Evolutionary conservation across 2,888 invertebrate genomes (phyloP), one percentile per base, ranked within the genome.

Genomic region (Prosapia bicincta): DNA sequence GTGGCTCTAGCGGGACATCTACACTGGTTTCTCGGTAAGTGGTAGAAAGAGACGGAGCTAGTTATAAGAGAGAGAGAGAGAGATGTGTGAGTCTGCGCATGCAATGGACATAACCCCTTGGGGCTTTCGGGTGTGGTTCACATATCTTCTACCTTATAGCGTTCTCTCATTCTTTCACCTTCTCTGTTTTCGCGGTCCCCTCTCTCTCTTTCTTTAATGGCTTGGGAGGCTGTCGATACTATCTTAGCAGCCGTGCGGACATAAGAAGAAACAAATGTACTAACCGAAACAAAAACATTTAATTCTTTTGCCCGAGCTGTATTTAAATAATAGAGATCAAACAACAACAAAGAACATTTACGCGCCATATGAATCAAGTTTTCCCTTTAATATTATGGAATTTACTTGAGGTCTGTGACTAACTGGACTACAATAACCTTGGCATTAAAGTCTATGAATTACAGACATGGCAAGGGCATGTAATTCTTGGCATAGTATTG

Each of bases 51-150:
- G 38, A 38, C 13, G 38, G 38, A 38, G 38, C 38, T 38, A 38
- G 38, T 38, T 30, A 38, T 38, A 38, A 38, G 38, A 38, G 38
- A 38, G 38, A 38, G 13, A 38, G 54, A 54, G 54, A 54, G 54
- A 54, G 54, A 54, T 54, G 54, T 54, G 54, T 54, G n/a, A 54
- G 54, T 54, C 54, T 54, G 54, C 20, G 54, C 54, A 54, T 54
- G 54, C 54, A 54, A 54, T 54, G 54, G 54, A 54, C 54, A 54
- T 54, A 54, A 54, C n/a, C 54, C 54, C 54, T 54, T 54, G 54
- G 54, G 54, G 54, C 54, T 54, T 54, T 54, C 54, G 54, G 54
- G 54, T 54, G 54, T 54, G 54, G 54, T 54, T 54, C 54, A 54
- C 54, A 54, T 54, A 54, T 54, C 54, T 54, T 54, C 54, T 54